phyloP scores from a whole-genome alignment of 2,888 invertebrate genomes.

The Phrixothrix hirtus region DNA sequence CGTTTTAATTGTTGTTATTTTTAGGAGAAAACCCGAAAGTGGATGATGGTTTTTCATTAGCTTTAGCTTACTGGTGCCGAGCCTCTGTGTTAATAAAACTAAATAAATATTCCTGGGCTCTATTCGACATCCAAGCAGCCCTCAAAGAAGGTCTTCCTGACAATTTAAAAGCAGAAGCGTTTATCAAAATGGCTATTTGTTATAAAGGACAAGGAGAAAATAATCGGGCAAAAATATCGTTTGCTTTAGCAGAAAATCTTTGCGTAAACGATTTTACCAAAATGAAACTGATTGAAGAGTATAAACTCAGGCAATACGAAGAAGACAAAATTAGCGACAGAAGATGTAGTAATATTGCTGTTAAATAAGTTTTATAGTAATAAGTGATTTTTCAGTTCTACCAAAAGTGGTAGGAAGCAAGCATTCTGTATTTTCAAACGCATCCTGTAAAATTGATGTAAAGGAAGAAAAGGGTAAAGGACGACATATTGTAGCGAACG shows the following conservation, averaged over 20 bases:
- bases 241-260: conserved; percentile 66
- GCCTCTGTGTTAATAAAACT: conserved; percentile 66
- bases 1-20: no score
- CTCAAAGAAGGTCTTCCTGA: conserved; percentile 66
- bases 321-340: conserved; percentile 31
- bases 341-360: conserved; percentile 33
- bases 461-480: conserved; percentile 66
- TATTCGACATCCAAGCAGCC: conserved; percentile 71
- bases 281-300: conserved; percentile 54
- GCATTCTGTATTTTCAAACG: conserved; percentile 55
- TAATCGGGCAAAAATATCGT: conserved; percentile 67
- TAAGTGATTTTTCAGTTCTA: conserved; percentile 27
- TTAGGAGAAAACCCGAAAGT: conserved; percentile 48
- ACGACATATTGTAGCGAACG: conserved; percentile 69
- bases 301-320: conserved; percentile 49
- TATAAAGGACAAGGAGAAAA: conserved; percentile 65
- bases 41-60: conserved; percentile 67
- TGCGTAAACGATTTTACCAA: conserved; percentile 57
- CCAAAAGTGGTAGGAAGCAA: conserved; percentile 23
- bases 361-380: no score
- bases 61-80: conserved; percentile 68
- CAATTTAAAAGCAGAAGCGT: conserved; percentile 67
- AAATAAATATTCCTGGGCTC: conserved; percentile 62
- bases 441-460: conserved; percentile 65
- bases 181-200: conserved; percentile 71